Evolutionary conservation across 2,797 vertebrate genomes (phyloP).

Genomic region (Poeciliopsis turneri): DNA sequence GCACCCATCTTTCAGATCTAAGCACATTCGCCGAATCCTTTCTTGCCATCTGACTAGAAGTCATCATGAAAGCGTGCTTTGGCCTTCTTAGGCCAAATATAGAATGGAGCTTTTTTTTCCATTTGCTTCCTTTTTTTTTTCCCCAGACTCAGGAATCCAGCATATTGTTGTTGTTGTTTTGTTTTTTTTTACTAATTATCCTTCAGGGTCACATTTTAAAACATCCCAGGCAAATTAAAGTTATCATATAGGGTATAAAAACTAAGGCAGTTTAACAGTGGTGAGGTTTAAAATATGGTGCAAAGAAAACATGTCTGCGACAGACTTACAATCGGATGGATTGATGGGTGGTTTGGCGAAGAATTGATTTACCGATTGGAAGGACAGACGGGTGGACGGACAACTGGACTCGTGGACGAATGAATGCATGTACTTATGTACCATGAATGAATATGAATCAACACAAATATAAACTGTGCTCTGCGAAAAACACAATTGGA

Average conservation of each 20-base stretch:
- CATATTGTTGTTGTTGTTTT: not conserved
- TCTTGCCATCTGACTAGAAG: constrained; percentile 30
- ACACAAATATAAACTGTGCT: not conserved
- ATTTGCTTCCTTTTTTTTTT: constrained; percentile 21
- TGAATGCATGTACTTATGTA: too few relatives aligned
- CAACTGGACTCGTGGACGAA: too few relatives aligned
- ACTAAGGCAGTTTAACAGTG: not conserved
- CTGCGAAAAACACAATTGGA: not conserved
- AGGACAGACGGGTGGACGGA: not conserved
- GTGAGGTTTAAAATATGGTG: not conserved
- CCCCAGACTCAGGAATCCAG: not conserved
- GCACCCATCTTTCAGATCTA: constrained; percentile 46
- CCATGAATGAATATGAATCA: too few relatives aligned
- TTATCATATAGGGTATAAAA: not conserved
- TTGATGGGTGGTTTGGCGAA: not conserved
- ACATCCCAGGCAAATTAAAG: not conserved
- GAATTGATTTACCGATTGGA: not conserved
- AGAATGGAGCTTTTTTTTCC: constrained; percentile 33
- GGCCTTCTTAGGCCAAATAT: constrained; percentile 57
- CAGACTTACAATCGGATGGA: not conserved
- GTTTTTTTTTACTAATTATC: not conserved
- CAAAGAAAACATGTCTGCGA: not conserved
- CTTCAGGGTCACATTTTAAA: not conserved
- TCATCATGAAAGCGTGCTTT: constrained; percentile 43
- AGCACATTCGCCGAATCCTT: constrained; percentile 41